Evolutionary conservation across 2,797 vertebrate genomes (phyloP).

Genomic region (Graptemys geographica): DNA sequence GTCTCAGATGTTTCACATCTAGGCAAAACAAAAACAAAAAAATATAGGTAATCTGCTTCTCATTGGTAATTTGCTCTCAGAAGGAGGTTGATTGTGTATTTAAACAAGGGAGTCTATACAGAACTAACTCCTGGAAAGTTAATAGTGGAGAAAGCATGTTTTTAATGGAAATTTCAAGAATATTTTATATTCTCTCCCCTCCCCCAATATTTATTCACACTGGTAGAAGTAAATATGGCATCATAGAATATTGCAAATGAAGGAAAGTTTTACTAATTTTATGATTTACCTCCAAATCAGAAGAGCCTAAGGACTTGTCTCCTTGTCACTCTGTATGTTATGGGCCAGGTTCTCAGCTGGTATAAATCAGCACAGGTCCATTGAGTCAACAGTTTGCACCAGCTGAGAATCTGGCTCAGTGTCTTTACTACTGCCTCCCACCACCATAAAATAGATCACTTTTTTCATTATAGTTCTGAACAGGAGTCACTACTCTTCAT

Average conservation of each 20-base stretch:
- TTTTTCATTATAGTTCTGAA: not conserved
- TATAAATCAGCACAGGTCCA: constrained; percentile 2
- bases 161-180: constrained; percentile 14
- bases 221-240: not conserved
- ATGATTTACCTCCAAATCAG: constrained; percentile 25
- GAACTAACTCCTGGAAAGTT: constrained; percentile 2
- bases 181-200: not conserved
- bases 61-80: constrained; percentile 51
- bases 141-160: not conserved
- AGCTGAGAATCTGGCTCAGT: not conserved
- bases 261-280: not conserved
- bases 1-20: not conserved
- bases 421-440: not conserved
- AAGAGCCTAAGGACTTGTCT: constrained; percentile 17
- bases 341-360: constrained; percentile 17
- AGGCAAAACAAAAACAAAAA: not conserved
- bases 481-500: not conserved
- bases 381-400: not conserved
- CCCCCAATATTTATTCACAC: not conserved
- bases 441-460: not conserved
- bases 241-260: constrained; percentile 26
- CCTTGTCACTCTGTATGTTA: not conserved
- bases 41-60: not conserved
- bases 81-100: constrained; percentile 44
- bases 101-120: constrained; percentile 60